phyloP scores from a whole-genome alignment of 1,140 invertebrate species.

The Sycobia sp. region DNA sequence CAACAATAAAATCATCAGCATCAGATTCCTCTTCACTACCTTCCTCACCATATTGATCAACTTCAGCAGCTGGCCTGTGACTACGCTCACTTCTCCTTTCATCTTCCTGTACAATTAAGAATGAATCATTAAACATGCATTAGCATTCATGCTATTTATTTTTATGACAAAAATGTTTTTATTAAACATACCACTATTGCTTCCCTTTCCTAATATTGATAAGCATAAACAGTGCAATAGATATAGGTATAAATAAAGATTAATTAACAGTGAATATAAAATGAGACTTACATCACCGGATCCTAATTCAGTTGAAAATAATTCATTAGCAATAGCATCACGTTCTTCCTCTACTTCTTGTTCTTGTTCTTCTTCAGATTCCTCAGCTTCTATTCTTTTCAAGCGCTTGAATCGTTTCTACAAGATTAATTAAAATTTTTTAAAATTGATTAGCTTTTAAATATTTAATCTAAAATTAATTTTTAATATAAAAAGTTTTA shows the following conservation, averaged over 20 bases:
- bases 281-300: slow-evolving; percentile 79
- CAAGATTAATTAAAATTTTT: slow-evolving; percentile 38
- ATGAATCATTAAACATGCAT: not conserved
- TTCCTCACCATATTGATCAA: slow-evolving; percentile 75
- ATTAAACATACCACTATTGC: slow-evolving; percentile 44
- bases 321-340: slow-evolving; percentile 86
- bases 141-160: no score
- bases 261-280: slow-evolving; percentile 8
- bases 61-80: slow-evolving; percentile 63
- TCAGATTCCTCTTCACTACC: slow-evolving; percentile 83
- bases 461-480: no score
- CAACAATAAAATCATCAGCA: slow-evolving; percentile 96
- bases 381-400: slow-evolving; percentile 82
- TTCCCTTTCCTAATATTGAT: slow-evolving; percentile 48
- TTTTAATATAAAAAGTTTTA: no score
- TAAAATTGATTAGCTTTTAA: no score
- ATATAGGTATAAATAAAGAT: slow-evolving; percentile 21
- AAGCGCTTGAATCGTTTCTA: slow-evolving; percentile 89
- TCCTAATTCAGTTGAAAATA: slow-evolving; percentile 73
- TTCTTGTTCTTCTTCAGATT: slow-evolving; percentile 80
- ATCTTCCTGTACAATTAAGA: slow-evolving; percentile 70
- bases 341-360: slow-evolving; percentile 75
- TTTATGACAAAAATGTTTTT: not conserved
- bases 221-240: slow-evolving; percentile 36
- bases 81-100: slow-evolving; percentile 75